These are phyloP conservation scores for Dasypus novemcinctus DNA, from an alignment of 2,113 vertebrate species.

Conservation along the genomic window DNA sequence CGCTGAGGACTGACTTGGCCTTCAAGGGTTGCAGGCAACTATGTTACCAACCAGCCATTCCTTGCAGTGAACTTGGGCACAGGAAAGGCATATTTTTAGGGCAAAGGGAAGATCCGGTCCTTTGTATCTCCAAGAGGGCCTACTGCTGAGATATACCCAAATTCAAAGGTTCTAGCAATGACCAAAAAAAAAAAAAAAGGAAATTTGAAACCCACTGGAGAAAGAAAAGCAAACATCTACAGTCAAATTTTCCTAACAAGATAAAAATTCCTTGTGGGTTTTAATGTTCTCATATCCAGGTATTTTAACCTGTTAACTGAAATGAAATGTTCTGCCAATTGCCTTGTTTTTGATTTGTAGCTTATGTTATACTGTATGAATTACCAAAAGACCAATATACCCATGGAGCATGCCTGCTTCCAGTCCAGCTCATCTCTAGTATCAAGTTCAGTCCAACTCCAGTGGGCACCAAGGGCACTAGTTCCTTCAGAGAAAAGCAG, in stretches of 20 bases:
- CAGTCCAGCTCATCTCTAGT: neutral
- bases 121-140: neutral
- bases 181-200: neutral
- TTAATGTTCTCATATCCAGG: neutral
- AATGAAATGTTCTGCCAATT: neutral
- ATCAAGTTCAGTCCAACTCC: neutral
- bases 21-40: neutral
- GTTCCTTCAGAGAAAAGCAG: neutral
- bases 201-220: neutral
- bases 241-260: neutral
- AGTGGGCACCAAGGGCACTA: accelerated
- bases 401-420: neutral
- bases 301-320: neutral
- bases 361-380: neutral
- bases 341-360: neutral
- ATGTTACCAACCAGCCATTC: neutral
- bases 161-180: neutral
- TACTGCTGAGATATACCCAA: neutral
- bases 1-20: neutral
- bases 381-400: neutral
- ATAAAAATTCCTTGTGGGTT: neutral
- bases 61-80: neutral
- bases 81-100: neutral
- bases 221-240: neutral
- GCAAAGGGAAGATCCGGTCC: neutral